A percentile compares a stretch with the other conserved stretches of the same genome.
These are phyloP conservation scores for Rafetus swinhoei DNA, from an alignment of 2,113 vertebrate species.

Conservation along the genomic window DNA sequence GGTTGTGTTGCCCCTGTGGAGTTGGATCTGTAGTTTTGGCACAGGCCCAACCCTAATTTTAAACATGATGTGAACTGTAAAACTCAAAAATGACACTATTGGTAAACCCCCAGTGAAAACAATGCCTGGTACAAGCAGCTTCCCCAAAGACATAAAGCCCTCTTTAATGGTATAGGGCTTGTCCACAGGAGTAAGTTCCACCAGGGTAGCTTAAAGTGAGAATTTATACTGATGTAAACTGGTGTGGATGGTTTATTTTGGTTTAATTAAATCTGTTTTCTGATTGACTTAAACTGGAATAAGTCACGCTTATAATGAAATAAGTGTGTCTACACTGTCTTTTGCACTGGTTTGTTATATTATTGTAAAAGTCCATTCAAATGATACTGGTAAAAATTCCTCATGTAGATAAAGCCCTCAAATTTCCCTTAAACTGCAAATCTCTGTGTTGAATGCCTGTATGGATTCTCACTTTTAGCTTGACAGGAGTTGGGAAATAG, in stretches of 20 bases:
- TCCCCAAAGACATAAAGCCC: neutral
- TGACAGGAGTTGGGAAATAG: neutral
- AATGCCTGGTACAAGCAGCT: neutral
- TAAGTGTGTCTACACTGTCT: neutral
- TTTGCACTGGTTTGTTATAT: neutral
- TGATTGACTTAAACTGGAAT: neutral
- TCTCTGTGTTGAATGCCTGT: neutral
- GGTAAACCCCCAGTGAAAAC: neutral
- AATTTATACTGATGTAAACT: neutral
- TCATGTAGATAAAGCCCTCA: neutral
- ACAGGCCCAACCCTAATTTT: neutral
- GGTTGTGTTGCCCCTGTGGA: neutral
- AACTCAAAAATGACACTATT: neutral
- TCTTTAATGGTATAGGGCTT: neutral
- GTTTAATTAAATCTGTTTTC: neutral
- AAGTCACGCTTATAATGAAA: neutral
- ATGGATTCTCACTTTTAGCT: slow-evolving; percentile 22
- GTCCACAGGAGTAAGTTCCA: neutral
- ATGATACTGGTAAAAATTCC: slow-evolving; percentile 11
- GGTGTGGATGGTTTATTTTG: neutral
- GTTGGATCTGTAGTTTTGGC: neutral
- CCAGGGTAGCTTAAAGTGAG: neutral
- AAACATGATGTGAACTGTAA: slow-evolving; percentile 12
- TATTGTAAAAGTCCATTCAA: neutral
- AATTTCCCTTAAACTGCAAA: neutral